Conservation (phyloP, 2,797 vertebrate species). For the Esox masquinongy region DNA sequence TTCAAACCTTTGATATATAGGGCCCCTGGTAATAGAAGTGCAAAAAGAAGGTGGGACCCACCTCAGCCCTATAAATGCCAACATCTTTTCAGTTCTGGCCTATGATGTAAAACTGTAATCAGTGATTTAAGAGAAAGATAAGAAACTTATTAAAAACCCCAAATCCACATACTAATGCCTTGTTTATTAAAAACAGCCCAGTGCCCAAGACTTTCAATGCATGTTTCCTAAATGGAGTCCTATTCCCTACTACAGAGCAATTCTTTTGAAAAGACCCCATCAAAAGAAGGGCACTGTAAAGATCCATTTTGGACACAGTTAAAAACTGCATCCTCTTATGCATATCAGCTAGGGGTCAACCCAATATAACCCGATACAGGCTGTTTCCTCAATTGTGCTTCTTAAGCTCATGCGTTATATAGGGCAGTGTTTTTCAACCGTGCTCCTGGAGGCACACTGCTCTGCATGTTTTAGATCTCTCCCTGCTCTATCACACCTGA, state of each 20-base stretch:
- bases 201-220: slow-evolving; percentile 22
- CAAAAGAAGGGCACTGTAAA: not conserved
- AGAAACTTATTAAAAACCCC: slow-evolving; percentile 28
- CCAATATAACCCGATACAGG: slow-evolving; percentile 38
- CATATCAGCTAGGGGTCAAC: slow-evolving; percentile 50
- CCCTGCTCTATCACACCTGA: too few relatives aligned
- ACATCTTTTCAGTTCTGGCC: slow-evolving; percentile 32
- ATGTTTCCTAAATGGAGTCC: not conserved
- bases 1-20: not conserved
- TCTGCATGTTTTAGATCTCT: too few relatives aligned
- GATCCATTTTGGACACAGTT: not conserved
- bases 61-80: slow-evolving; percentile 34
- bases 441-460: too few relatives aligned
- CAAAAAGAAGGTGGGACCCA: not conserved
- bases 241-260: not conserved
- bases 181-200: slow-evolving; percentile 32
- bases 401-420: not conserved
- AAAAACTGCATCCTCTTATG: slow-evolving; percentile 17
- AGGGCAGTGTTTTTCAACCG: too few relatives aligned
- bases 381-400: not conserved
- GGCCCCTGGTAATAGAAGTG: not conserved
- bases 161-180: slow-evolving; percentile 34
- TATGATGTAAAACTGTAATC: slow-evolving; percentile 12
- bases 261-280: not conserved
- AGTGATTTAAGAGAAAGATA: slow-evolving; percentile 11